A percentile compares a stretch with the other conserved stretches of the same genome.
These are phyloP conservation scores for Rhyzopertha dominica DNA, from an alignment of 1,140 invertebrate genomes.

Conservation along the genomic window DNA sequence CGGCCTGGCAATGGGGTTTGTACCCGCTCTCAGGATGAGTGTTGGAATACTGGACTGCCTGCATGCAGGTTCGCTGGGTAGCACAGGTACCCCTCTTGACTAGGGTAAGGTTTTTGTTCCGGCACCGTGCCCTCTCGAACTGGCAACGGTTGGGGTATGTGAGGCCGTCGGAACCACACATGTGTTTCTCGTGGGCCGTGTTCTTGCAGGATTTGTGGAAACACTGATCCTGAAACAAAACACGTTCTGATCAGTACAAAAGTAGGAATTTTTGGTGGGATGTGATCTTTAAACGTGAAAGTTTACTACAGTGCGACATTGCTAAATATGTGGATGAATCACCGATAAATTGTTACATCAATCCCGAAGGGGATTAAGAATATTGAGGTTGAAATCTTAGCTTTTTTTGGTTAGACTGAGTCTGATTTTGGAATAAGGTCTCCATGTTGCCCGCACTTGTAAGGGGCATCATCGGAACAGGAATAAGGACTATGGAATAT, in stretches of 20 bases:
- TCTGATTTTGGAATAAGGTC: no score
- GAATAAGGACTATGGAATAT: no score
- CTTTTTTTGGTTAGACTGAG: no score
- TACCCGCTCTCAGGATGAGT: slow-evolving; percentile 16
- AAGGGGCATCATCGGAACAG: no score
- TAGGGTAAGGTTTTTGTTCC: slow-evolving; percentile 59
- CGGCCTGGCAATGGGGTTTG: slow-evolving; percentile 65
- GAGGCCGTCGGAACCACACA: slow-evolving; percentile 75
- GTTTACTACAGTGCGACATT: neutral
- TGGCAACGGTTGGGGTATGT: slow-evolving; percentile 76
- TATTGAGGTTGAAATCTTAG: no score
- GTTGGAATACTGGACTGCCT: slow-evolving; percentile 7
- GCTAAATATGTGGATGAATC: neutral
- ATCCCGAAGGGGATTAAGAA: no score
- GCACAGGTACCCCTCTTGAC: slow-evolving; percentile 67
- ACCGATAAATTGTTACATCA: no score
- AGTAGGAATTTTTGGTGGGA: neutral
- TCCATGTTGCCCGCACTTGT: no score
- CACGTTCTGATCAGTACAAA: neutral
- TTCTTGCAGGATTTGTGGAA: slow-evolving; percentile 37
- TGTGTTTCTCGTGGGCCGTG: slow-evolving; percentile 46
- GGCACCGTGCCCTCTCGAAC: slow-evolving; percentile 66
- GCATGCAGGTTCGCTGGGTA: slow-evolving; percentile 28
- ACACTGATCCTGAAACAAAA: slow-evolving; percentile 30
- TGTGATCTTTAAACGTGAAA: no score